A percentile compares a stretch with the other conserved stretches of the same genome.
Conservation (phyloP, 2,888 invertebrate genomes). For the Eubasilissa splendida region DNA sequence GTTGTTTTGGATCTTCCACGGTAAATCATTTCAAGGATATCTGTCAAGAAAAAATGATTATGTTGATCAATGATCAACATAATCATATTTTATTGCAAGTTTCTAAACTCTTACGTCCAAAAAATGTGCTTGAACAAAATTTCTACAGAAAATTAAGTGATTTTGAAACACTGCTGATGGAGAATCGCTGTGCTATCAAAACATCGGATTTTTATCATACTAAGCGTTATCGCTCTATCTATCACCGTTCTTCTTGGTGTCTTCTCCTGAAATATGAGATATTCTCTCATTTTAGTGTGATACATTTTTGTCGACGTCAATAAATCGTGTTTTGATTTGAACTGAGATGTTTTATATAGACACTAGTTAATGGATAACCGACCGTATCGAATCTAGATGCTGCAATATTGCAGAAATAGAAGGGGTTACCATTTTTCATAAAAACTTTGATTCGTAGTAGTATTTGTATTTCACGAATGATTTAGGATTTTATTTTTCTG, state of each 20-base stretch:
- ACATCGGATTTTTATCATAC: slow-evolving; percentile 26
- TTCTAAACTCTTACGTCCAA: too few species aligned
- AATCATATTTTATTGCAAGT: too few species aligned
- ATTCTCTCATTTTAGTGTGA: slow-evolving; percentile 12
- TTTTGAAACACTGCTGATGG: neutral
- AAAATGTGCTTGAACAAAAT: too few species aligned
- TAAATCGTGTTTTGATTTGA: slow-evolving; percentile 31
- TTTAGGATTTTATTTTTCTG: too few species aligned
- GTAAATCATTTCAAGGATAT: too few species aligned
- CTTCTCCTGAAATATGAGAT: neutral
- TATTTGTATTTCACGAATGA: too few species aligned
- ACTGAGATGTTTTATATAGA: slow-evolving; percentile 8
- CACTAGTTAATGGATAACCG: slow-evolving; percentile 25
- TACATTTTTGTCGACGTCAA: slow-evolving; percentile 35
- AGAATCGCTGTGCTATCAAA: neutral
- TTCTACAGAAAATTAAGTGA: neutral
- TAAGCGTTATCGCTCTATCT: slow-evolving; percentile 31
- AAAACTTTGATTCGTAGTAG: too few species aligned
- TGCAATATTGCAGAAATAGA: too few species aligned
- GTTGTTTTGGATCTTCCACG: too few species aligned
- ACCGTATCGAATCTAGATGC: neutral
- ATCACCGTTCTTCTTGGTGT: slow-evolving; percentile 16
- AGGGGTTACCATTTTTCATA: too few species aligned
- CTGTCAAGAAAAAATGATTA: too few species aligned
- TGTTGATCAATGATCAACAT: too few species aligned